phyloP scores from a whole-genome alignment of 2,888 invertebrate genomes.

The Heliothis peltigera region DNA sequence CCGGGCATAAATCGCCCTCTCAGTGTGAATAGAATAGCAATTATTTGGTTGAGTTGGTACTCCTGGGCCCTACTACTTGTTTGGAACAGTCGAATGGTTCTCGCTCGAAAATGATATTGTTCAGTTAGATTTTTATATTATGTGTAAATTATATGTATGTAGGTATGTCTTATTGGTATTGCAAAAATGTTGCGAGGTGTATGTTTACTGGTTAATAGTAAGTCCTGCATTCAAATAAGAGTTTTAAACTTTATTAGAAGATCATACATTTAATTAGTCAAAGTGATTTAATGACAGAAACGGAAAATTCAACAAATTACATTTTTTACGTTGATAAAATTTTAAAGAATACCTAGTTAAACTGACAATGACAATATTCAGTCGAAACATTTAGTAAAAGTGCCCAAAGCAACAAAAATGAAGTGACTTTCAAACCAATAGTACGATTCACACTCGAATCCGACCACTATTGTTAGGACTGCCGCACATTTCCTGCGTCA shows the following conservation, averaged over 20 bases:
- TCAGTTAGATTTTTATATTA: neutral
- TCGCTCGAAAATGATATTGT: conserved; percentile 38
- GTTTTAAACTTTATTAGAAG: neutral
- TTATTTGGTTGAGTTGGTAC: conserved; percentile 89
- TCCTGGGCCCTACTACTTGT: conserved; percentile 66
- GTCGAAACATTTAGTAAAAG: too few species aligned
- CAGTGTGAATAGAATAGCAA: conserved; percentile 90
- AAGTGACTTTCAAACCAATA: conserved; percentile 39
- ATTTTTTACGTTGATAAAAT: too few species aligned
- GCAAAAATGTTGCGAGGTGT: neutral
- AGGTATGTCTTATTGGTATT: neutral
- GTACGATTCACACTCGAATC: conserved; percentile 63
- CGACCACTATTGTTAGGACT: conserved; percentile 77
- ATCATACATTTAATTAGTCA: too few species aligned
- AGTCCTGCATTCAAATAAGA: neutral
- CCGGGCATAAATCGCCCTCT: conserved; percentile 87
- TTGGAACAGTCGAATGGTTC: conserved; percentile 38
- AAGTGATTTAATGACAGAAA: too few species aligned
- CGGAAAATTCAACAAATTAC: too few species aligned
- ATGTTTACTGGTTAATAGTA: neutral
- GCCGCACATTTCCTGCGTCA: conserved; percentile 72
- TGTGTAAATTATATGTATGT: too few species aligned
- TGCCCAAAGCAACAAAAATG: too few species aligned
- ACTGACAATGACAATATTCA: too few species aligned
- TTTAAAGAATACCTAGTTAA: too few species aligned